Base-by-base conservation (phyloP, 2,888 invertebrate species). In the Autographa gamma region DNA sequence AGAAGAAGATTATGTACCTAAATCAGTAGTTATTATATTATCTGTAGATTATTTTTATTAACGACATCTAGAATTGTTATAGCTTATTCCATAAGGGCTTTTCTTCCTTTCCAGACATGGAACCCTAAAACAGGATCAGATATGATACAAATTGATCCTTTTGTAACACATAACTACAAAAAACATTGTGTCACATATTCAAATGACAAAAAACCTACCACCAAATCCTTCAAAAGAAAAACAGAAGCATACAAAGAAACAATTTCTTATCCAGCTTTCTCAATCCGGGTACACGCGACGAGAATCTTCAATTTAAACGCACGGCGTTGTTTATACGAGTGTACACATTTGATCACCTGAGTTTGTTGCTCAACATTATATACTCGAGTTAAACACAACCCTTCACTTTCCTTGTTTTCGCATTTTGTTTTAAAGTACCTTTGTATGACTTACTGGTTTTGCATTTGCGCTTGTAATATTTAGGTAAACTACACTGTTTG, bases 231-330 rank as follows among this genome's bases (percentile, higher is more conserved):
- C 43, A 43, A 43, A 43, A 43, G 43, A 43, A 43, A 43, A 16
- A 43, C 43, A 48, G n/a, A 48, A 54, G 8, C n/a, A 19, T 11
- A 19, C 18, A 54, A 56, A 56, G 54, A 56, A 56, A 56, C 54
- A 48, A 69, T 58, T 67, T 70, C 71, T 43, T 63, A 78, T 66
- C 66, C 75, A 66, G 14, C 18, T 3, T 3, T 19, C 4, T 7
- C 0, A 18, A 69, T 43, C 76, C 74, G 8, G 19, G 41, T 70
- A 0, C 66, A 68, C 66, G 63, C 80, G 83, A 84, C 86, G 85
- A 87, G 90, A 88, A 89, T 89, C 89, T 89, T 88, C 89, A 91
- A 90, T 90, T 88, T 87, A 87, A 90, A 87, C 84, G 85, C 86
- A 85, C 79, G 77, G 74, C 41, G 81, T 88, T 89, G 89, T 91